Percentiles rank a stretch among this genome's conserved stretches.
Conservation (phyloP, 2,113 vertebrate species). For the Nematolebias whitei region DNA sequence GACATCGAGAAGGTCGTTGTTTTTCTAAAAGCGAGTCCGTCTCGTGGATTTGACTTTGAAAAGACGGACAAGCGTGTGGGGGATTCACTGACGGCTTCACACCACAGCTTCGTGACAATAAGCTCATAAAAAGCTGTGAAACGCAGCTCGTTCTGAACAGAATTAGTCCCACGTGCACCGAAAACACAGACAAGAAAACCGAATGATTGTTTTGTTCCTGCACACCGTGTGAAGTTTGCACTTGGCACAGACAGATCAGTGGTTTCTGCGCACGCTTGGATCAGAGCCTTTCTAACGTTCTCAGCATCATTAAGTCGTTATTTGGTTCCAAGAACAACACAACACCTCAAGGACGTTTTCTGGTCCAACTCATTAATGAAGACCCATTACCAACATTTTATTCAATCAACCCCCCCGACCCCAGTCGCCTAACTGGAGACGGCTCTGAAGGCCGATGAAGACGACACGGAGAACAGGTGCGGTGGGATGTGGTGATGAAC, state of each 20-base stretch:
- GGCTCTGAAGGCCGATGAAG: constrained; percentile 19
- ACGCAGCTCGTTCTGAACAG: background rate
- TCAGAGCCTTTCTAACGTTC: constrained; percentile 23
- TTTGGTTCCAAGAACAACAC: constrained; percentile 48
- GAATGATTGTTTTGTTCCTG: background rate
- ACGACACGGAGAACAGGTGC: background rate
- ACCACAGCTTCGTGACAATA: constrained; percentile 4
- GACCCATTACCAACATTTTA: constrained; percentile 22
- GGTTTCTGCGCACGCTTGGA: constrained; percentile 1
- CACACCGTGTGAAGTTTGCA: background rate
- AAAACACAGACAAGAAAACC: background rate
- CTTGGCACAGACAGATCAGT: background rate
- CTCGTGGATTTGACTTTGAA: background rate
- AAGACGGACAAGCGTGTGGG: background rate
- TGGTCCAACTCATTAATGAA: constrained; percentile 25
- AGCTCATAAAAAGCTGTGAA: background rate
- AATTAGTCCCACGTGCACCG: no score
- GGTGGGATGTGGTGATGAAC: constrained; percentile 2
- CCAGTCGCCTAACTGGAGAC: constrained; percentile 8
- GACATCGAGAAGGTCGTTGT: background rate
- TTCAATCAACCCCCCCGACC: constrained; percentile 25
- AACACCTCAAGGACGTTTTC: constrained; percentile 46
- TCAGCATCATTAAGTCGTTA: constrained; percentile 53
- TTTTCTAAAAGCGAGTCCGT: background rate
- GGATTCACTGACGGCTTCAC: constrained; percentile 6